Conservation (phyloP, 30 jellyfish, hydroid and myxozoan species). For the Sanderia malayensis region DNA sequence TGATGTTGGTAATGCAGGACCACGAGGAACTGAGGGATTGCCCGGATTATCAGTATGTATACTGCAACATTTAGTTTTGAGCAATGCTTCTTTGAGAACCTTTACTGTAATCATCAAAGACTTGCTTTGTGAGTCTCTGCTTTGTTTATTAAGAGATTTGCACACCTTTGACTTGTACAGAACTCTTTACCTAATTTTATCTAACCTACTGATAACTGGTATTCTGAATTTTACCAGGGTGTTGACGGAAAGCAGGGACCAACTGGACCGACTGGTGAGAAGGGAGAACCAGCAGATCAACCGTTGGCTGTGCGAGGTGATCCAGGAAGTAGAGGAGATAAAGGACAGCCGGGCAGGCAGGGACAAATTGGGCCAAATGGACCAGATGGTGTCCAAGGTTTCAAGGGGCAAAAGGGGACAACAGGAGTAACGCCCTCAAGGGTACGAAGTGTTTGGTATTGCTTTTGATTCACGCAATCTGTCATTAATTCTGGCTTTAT, state of each 20-base stretch:
- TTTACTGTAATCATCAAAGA: too few species aligned
- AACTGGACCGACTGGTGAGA: slow-evolving; percentile 46
- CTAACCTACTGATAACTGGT: too few species aligned
- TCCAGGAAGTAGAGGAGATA: slow-evolving; percentile 50
- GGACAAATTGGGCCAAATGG: slow-evolving; percentile 61
- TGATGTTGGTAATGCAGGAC: slow-evolving; percentile 41
- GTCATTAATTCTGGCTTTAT: too few species aligned
- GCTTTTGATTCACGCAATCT: too few species aligned
- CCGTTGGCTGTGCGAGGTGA: slow-evolving; percentile 35
- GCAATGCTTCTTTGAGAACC: too few species aligned
- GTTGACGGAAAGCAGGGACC: slow-evolving; percentile 33
- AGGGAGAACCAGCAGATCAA: slow-evolving; percentile 53
- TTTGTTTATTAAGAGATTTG: too few species aligned
- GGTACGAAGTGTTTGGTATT: slow-evolving; percentile 26
- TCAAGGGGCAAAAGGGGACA: slow-evolving; percentile 50
- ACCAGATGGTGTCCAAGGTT: slow-evolving; percentile 67
- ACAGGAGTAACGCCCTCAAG: slow-evolving; percentile 50
- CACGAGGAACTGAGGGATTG: slow-evolving; percentile 13
- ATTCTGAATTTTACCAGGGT: too few species aligned
- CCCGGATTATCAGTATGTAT: neutral
- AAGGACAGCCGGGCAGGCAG: slow-evolving; percentile 40
- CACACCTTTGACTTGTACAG: too few species aligned
- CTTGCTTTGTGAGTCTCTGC: too few species aligned
- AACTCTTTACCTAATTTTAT: too few species aligned
- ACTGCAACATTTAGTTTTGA: too few species aligned